Percentiles rank a stretch among this genome's conserved stretches.
phyloP scores from a whole-genome alignment of 2,888 invertebrate species.

The Trypoxylon attenuatum region DNA sequence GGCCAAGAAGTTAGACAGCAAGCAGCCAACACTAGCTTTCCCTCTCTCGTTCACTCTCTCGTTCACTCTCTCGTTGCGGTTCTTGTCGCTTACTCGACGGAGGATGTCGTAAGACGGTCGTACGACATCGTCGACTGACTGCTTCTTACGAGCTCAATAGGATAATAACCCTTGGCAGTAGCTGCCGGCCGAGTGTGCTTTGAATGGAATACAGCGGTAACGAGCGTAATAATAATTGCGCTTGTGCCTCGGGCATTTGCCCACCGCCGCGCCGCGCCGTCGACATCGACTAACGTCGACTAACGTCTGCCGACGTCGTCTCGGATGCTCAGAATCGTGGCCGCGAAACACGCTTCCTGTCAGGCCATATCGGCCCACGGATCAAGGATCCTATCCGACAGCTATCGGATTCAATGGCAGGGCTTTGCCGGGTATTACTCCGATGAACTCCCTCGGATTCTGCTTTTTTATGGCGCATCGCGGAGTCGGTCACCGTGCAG shows the following conservation, averaged over 20 bases:
- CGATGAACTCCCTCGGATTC: too few species aligned
- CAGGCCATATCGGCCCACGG: not conserved
- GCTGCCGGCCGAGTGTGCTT: conserved; percentile 50
- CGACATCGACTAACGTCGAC: conserved; percentile 5
- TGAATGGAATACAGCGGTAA: conserved; percentile 58
- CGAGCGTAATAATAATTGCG: conserved; percentile 63
- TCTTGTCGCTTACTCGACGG: conserved; percentile 42
- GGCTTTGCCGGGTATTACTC: too few species aligned
- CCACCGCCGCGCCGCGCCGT: not conserved
- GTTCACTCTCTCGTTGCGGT: too few species aligned
- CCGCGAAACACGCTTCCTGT: not conserved
- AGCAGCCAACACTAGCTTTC: not conserved
- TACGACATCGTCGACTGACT: conserved; percentile 54
- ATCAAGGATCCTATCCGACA: too few species aligned
- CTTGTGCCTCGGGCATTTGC: conserved; percentile 41
- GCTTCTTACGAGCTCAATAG: conserved; percentile 70
- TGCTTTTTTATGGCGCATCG: too few species aligned
- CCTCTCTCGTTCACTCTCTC: too few species aligned
- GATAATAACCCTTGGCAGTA: conserved; percentile 63
- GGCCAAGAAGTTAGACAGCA: conserved; percentile 15
- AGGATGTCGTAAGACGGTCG: conserved; percentile 62
- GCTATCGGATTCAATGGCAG: too few species aligned
- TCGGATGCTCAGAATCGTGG: conserved; percentile 14
- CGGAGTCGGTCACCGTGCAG: too few species aligned
- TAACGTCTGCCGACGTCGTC: too few species aligned